Evolutionary conservation across 2,113 vertebrate genomes (phyloP).

Genomic region (Tursiops truncatus): DNA sequence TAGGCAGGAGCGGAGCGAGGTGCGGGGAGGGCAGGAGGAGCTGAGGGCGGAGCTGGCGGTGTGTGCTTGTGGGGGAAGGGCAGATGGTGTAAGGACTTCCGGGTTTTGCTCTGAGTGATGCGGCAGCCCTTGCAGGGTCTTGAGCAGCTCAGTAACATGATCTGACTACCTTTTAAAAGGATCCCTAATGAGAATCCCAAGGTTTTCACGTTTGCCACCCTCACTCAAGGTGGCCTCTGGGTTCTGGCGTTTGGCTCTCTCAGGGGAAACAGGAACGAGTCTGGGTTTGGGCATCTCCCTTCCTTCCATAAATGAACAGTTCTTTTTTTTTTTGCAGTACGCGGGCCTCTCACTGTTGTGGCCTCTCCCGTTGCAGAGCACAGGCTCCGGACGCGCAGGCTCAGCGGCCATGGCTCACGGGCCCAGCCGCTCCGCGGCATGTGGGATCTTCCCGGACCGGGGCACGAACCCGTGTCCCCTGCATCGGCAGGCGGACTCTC

Average conservation of each 20-base stretch:
- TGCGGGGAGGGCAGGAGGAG: background rate
- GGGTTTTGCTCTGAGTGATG: background rate
- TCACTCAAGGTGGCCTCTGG: background rate
- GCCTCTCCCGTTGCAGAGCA: too few species aligned
- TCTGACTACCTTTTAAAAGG: background rate
- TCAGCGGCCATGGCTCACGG: too few species aligned
- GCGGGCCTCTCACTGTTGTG: too few species aligned
- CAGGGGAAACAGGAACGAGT: background rate
- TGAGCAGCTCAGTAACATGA: background rate
- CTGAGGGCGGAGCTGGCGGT: background rate
- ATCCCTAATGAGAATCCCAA: background rate
- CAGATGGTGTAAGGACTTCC: background rate
- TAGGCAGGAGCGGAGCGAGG: too few species aligned
- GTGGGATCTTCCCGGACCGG: too few species aligned
- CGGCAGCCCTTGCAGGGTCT: background rate
- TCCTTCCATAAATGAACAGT: constrained; percentile 13
- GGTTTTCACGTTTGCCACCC: background rate
- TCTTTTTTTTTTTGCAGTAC: background rate
- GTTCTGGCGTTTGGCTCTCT: background rate
- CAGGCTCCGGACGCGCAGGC: too few species aligned
- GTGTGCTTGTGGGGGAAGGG: too few species aligned
- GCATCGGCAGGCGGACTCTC: too few species aligned
- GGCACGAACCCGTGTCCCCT: too few species aligned
- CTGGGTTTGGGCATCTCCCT: background rate
- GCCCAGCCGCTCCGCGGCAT: too few species aligned